Base-by-base conservation (phyloP, 92 coral and sea anemone genomes). In the Zoanthus sansibaricus region DNA sequence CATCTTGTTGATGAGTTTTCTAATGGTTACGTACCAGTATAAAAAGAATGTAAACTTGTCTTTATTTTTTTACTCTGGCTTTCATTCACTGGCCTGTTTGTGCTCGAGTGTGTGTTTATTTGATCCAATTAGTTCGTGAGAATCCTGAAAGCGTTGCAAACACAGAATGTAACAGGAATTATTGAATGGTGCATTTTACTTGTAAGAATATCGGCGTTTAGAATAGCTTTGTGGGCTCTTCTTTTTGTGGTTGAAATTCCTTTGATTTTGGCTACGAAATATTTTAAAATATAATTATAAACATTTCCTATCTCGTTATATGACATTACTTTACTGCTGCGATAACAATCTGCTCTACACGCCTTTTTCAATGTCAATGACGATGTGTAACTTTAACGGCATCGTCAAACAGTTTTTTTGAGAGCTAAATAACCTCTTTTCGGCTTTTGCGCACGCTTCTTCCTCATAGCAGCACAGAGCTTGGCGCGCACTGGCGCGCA, bases 41-140 rank as follows among this genome's bases (percentile, higher is more conserved):
- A 5, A 18, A 6, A 59, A 78, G 32, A 12, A 7, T 30, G n/a
- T 21, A 15, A 20, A 1, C 56, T 17, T 6, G 9, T 45, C 21
- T 46, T 64, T 9, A 20, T 25, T 10, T 18, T 42, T 37, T 37
- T 37, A 37, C 20, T 9, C 20, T 45, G 16, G 33, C 12, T 33
- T 33, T 25, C 42, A 62, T 14, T 33, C 52, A 18, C 20, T 16
- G 78, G 56, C 21, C 6, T 15, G 44, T 47, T 4, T 32, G 11
- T 5, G 72, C 67, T 71, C 32, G 72, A 66, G 72, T 13, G 73
- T 45, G 85, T 46, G 74, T 64, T 80, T 80, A 58, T 67, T 6
- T 45, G 85, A 80, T 80, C 75, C 85, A 80, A 45, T 80, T 80
- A 80, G 7, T 4, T 37, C 42, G 42, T 75, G 47, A 62, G 12